Conservation (phyloP, 2,888 invertebrate species). For the Brachypalpus laphriformis region DNA sequence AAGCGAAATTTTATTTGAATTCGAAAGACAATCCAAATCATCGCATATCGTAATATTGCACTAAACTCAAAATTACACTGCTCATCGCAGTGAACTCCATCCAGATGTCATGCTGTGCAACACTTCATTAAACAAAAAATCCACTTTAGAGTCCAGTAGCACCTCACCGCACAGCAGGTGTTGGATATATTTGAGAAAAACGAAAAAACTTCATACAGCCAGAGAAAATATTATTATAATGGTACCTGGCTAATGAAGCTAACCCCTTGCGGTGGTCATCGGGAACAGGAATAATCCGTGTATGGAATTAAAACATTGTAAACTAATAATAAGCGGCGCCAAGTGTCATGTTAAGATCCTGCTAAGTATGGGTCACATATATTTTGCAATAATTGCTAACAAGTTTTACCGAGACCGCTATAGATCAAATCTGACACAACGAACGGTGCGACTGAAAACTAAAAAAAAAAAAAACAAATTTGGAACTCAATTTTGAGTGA, state of each 20-base stretch:
- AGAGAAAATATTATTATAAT: too few species aligned
- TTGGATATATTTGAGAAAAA: neutral
- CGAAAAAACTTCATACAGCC: neutral
- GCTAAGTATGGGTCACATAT: neutral
- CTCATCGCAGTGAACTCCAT: neutral
- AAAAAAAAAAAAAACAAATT: too few species aligned
- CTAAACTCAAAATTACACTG: too few species aligned
- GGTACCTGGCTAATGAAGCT: neutral
- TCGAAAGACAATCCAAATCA: too few species aligned
- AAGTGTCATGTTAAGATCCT: neutral
- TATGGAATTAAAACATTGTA: neutral
- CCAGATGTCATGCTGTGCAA: conserved; percentile 5
- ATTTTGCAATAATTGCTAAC: too few species aligned
- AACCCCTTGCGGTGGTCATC: neutral
- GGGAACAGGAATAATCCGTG: neutral
- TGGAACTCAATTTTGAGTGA: too few species aligned
- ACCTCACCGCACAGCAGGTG: conserved; percentile 9
- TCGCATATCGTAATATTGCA: too few species aligned
- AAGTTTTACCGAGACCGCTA: too few species aligned
- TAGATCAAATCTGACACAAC: too few species aligned
- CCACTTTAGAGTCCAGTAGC: conserved; percentile 5
- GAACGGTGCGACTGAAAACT: too few species aligned
- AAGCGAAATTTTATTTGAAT: too few species aligned
- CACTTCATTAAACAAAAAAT: conserved; percentile 6
- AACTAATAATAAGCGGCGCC: too few species aligned